Evolutionary conservation across 1,140 invertebrate species (phyloP).

Genomic region (Holcopasites calliopsidis): DNA sequence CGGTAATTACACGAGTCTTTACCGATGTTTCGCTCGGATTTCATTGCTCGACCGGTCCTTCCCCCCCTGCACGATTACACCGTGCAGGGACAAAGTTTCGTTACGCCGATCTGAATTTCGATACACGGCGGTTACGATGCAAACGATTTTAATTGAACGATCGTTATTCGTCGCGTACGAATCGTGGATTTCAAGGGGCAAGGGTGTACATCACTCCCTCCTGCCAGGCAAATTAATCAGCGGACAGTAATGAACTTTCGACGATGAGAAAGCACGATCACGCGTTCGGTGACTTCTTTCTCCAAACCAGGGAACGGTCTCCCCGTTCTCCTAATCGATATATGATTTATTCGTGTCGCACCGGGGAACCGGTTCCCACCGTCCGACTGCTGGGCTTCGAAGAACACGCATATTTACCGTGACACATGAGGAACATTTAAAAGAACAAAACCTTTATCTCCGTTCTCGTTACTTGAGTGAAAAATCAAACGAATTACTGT

Average conservation of each 20-base stretch:
- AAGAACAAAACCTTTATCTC: not conserved
- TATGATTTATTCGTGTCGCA: slow-evolving; percentile 27
- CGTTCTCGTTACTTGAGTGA: not conserved
- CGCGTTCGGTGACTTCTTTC: not conserved
- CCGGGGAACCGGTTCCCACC: slow-evolving; percentile 16
- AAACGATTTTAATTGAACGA: slow-evolving; percentile 23
- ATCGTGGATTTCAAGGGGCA: not conserved
- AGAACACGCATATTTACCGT: not conserved
- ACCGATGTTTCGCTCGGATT: slow-evolving; percentile 21
- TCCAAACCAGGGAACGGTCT: not conserved
- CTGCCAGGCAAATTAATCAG: not conserved
- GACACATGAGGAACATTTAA: not conserved
- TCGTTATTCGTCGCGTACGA: not conserved
- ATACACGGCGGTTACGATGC: not conserved
- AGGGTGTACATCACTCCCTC: not conserved
- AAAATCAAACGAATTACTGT: not conserved
- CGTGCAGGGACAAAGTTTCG: not conserved
- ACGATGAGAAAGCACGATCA: not conserved
- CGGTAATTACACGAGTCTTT: slow-evolving; percentile 22
- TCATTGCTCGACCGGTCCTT: not conserved
- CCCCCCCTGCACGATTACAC: slow-evolving; percentile 9
- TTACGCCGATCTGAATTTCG: slow-evolving; percentile 5
- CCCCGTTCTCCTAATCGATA: slow-evolving; percentile 13
- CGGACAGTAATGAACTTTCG: not conserved
- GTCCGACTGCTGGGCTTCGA: not conserved